A percentile compares a stretch with the other conserved stretches of the same genome.
phyloP scores from a whole-genome alignment of 2,888 invertebrate genomes.

The Chloromyia formosa region DNA sequence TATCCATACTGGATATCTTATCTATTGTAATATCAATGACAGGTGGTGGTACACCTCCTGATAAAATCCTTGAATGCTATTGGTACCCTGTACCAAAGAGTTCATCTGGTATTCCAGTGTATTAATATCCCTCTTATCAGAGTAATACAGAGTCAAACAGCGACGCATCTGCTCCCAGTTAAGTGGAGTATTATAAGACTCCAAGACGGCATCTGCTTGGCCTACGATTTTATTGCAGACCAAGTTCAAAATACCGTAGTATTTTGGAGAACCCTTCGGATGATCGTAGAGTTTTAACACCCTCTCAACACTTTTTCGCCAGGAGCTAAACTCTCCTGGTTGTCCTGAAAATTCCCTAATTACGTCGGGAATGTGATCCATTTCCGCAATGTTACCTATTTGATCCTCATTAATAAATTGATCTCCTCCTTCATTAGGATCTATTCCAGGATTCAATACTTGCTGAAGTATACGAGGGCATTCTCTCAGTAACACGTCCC shows the following conservation, averaged over 20 bases:
- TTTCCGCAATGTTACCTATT: too few species aligned
- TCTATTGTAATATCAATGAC: neutral
- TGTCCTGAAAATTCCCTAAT: too few species aligned
- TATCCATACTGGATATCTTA: constrained; percentile 37
- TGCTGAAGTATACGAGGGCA: neutral
- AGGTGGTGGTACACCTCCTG: too few species aligned
- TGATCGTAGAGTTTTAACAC: neutral
- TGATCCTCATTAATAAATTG: neutral
- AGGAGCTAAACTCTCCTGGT: too few species aligned
- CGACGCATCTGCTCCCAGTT: too few species aligned
- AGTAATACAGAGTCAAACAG: constrained; percentile 45
- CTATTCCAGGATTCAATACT: neutral
- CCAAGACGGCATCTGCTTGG: too few species aligned
- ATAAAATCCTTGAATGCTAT: constrained; percentile 42
- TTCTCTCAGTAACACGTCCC: neutral
- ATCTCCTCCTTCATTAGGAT: neutral
- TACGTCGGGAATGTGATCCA: too few species aligned
- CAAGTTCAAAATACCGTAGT: constrained; percentile 28
- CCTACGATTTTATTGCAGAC: constrained; percentile 33
- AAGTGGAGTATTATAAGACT: too few species aligned
- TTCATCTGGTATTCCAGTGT: constrained; percentile 45
- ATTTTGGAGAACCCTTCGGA: constrained; percentile 29
- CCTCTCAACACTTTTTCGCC: neutral
- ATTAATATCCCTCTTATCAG: too few species aligned
- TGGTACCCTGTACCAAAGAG: constrained; percentile 25